Base-by-base conservation (phyloP, 2,888 invertebrate genomes). In the Agelastica alni region DNA sequence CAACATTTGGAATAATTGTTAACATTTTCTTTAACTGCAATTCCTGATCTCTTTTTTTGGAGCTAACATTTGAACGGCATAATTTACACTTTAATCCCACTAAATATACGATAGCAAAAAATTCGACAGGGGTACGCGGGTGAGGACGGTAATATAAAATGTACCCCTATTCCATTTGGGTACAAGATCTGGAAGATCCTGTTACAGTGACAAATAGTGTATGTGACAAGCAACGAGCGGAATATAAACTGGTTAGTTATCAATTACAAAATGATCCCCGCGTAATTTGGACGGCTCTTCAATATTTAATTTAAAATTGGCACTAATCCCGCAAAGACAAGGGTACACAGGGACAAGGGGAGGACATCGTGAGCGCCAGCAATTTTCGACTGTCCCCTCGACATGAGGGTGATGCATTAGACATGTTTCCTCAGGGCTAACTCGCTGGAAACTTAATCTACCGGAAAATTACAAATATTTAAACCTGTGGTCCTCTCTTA, bases 251-350 rank as follows among this genome's bases (percentile, higher is more conserved):
- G 47, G 51, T 56, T 56, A 48, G 51, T 55, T 56, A 57, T 49
- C 70, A 70, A 68, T 70, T 70, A 70, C 70, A 69, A 68, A 67
- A 66, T 68, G 62, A 67, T 65, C 69, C 67, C 67, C 63, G 30
- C 20, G 45, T 52, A 68, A 68, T 67, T 70, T 70, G 61, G 64
- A 71, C 68, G 70, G 70, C 68, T 68, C 66, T 70, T 74, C 69
- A 73, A 73, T 72, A 73, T 73, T 74, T 73, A 72, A 73, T 72
- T 72, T 71, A 64, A 65, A 63, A 69, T 67, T 70, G 64, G 61
- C 64, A 66, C 67, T 70, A 73, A 74, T 70, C 69, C 70, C 66
- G 62, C 71, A 70, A 68, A 64, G 67, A 69, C 66, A 68, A 48
- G 59, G 49, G 49, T 39, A 49, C n/a, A n/a, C 49, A 48, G 59